Base-by-base conservation (phyloP, 2,113 vertebrate species). In the Anas platyrhynchos region DNA sequence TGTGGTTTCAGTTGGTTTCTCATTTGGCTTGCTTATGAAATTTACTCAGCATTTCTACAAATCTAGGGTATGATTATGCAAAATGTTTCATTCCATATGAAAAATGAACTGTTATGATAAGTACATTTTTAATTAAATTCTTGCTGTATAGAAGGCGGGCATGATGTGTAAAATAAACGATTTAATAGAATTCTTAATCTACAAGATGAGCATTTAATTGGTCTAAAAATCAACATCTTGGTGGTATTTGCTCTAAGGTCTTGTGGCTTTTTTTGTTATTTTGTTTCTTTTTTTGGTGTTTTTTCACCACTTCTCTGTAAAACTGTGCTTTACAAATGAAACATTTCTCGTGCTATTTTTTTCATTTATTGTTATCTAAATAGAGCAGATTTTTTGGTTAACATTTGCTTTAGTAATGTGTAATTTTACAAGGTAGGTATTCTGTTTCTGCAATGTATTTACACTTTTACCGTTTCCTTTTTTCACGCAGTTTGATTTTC, bases 141-240 rank as follows among this genome's bases (percentile, higher is more conserved):
- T 86, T 73, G 87, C 88, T 97, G 95, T 85, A 89, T 86, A 96
- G 95, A 95, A 94, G 91, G 67, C 1, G 46, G 43, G 85, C 93
- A 86, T 88, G 96, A 87, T 95, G 85, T 95, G 43, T 66, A 81
- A 81, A 97, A 87, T 96, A 84, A 96, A 94, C 32, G 43, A 27
- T 92, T 96, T 94, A 95, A 88, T 91, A 93, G 92, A 88, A 43
- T 93, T 97, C 97, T 96, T 93, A 95, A 96, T 92, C 76, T 85
- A 90, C 73, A 96, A 88, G 91, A 75, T 74, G 93, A 95, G 69
- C 95, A 96, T 96, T 96, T 91, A 95, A 96, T 96, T 93, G 93
- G 67, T 91, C 83, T 92, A 67, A 67, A 59, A 83, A 72, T 74
- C 82, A 97, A 26, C 48, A 71, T 58, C 82, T 78, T 85, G 86